Base-by-base conservation (phyloP, 2,113 vertebrate species). In the Pelusios castaneus region DNA sequence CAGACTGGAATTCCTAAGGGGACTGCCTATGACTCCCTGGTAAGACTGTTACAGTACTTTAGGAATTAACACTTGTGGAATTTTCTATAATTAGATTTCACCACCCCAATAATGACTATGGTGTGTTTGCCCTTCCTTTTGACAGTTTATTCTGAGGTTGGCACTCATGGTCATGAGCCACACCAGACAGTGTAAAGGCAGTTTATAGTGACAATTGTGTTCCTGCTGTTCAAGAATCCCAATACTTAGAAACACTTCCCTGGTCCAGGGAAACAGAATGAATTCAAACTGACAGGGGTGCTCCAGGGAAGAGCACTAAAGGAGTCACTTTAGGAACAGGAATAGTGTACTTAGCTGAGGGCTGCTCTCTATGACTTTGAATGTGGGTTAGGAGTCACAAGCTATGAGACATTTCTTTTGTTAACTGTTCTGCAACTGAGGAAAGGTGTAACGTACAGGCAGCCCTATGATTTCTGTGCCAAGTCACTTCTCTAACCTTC, bases 401-500 rank as follows among this genome's bases (percentile, higher is more conserved):
- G n/a, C 1, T 6, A 29, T 49, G 56, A 43, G n/a, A 58, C 10
- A 49, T 49, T 49, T 49, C 49, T 51, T 51, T 51, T 51, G 24
- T 52, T 29, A 75, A 27, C 51, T 55, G 43, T 85, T 75, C 41
- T 43, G 73, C 67, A 54, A 38, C 54, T 51, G 24, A 55, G 54
- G 45, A 85, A 60, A 70, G 29, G 54, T 41, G 19, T 63, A 80
- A 79, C 54, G n/a, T 43, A 5, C 38, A 5, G 58, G 79, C 1
- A 0, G 75, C 70, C 43, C 45, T 1, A 0, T 47, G n/a, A 76
- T 75, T 86, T 49, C 67, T 76, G 70, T 24, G 58, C 29, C 84
- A 2, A 79, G 55, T 5, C 14, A 10, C 38, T 80, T 13, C 41
- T 34, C 22, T 77, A 87, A 54, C 1, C 0, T 3, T 1, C n/a